Conservation (phyloP, 2,888 invertebrate genomes). For the Nasonovia ribisnigri region DNA sequence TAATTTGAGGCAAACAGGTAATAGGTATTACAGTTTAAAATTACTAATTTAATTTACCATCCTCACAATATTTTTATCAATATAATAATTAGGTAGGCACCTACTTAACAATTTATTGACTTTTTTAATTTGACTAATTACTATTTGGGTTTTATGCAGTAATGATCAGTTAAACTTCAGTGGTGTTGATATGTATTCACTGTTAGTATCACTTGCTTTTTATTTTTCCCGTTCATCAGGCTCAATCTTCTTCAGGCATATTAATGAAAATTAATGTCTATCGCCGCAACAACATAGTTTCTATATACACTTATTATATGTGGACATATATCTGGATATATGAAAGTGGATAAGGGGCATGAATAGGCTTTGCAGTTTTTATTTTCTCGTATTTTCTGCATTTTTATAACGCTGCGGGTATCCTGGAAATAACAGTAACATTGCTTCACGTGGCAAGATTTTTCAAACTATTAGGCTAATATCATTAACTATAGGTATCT, state of each 20-base stretch:
- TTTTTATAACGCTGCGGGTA: background rate
- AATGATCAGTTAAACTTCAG: background rate
- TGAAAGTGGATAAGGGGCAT: background rate
- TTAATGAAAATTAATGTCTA: no score
- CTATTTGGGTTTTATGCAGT: background rate
- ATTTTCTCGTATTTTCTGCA: background rate
- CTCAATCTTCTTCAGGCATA: background rate
- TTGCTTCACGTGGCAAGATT: background rate
- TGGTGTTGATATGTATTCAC: background rate
- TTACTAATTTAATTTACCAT: background rate
- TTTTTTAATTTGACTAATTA: background rate
- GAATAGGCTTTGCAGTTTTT: background rate
- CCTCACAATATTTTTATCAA: background rate
- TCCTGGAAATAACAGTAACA: conserved; percentile 31
- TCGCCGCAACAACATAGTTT: no score
- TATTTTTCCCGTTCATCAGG: background rate
- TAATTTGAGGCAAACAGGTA: background rate
- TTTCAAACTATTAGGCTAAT: background rate
- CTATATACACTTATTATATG: background rate
- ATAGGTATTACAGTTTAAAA: background rate
- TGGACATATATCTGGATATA: background rate
- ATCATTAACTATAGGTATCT: background rate
- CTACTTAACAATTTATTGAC: background rate
- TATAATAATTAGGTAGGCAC: background rate
- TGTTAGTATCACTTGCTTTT: conserved; percentile 4